Conservation (phyloP, 1,140 invertebrate genomes). For the Battus philenor region DNA sequence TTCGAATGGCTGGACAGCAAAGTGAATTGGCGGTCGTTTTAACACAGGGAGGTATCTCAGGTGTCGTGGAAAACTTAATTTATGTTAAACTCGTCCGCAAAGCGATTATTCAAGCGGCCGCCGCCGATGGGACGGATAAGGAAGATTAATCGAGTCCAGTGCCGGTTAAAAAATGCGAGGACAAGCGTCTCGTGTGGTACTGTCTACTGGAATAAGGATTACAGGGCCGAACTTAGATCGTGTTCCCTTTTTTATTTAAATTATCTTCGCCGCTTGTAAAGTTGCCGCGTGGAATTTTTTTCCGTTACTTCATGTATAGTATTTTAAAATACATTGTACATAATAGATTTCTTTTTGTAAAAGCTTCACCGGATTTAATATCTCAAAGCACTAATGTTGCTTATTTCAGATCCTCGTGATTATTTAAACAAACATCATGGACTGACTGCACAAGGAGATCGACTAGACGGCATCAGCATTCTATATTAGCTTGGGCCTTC, state of each 20-base stretch:
- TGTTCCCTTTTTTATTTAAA: constrained; percentile 12
- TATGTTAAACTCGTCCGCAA: constrained; percentile 65
- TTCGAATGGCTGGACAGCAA: constrained; percentile 6
- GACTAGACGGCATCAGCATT: too few species aligned
- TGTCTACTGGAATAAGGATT: constrained; percentile 37
- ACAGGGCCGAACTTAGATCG: constrained; percentile 4
- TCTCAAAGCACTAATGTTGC: too few species aligned
- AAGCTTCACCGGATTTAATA: too few species aligned
- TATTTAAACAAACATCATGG: too few species aligned
- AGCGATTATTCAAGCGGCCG: constrained; percentile 61
- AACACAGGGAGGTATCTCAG: constrained; percentile 56
- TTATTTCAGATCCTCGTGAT: too few species aligned
- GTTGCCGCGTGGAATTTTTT: too few species aligned
- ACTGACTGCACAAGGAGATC: too few species aligned
- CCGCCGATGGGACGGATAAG: constrained; percentile 58
- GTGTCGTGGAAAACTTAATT: constrained; percentile 72
- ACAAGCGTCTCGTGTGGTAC: constrained; percentile 50
- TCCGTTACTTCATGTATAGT: too few species aligned
- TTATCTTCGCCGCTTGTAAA: too few species aligned
- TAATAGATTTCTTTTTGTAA: too few species aligned
- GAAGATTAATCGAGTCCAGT: constrained; percentile 60
- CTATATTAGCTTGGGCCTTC: too few species aligned
- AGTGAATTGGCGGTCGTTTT: constrained; percentile 24
- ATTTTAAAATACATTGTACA: too few species aligned
- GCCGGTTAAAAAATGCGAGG: constrained; percentile 49